These are phyloP conservation scores for Melanotaenia trifasciata DNA, from an alignment of 2,797 vertebrate species.

Conservation along the genomic window DNA sequence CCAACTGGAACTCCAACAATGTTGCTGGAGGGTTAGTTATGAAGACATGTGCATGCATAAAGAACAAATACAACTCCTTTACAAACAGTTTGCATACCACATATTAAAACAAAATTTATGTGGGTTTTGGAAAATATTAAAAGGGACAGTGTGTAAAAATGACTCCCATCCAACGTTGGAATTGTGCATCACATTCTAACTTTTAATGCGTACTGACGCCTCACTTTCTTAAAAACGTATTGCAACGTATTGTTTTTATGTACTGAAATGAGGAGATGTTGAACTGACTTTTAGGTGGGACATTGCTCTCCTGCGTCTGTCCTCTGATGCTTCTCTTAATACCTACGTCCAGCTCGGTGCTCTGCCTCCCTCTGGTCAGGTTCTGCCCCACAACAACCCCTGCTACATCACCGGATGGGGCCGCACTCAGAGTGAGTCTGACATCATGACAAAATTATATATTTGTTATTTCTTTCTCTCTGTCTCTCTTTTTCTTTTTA, in stretches of 20 bases:
- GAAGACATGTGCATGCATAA: neutral
- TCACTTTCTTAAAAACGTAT: too few species aligned
- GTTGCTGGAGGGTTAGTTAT: constrained; percentile 82
- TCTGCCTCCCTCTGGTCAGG: constrained; percentile 76
- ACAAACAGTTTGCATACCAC: neutral
- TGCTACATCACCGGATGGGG: constrained; percentile 92
- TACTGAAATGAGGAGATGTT: too few species aligned
- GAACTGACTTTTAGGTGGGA: constrained; percentile 64
- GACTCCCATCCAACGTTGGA: too few species aligned
- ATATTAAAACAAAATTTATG: neutral
- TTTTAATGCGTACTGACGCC: too few species aligned
- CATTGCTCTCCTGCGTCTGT: constrained; percentile 86
- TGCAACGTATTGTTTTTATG: neutral
- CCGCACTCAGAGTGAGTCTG: constrained; percentile 48
- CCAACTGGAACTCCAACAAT: constrained; percentile 82
- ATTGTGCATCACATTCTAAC: too few species aligned
- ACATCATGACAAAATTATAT: too few species aligned
- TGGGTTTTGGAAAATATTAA: neutral
- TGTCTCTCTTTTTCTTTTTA: neutral
- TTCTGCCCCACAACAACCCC: constrained; percentile 83
- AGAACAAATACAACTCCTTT: neutral
- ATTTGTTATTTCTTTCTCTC: neutral
- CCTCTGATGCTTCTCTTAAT: constrained; percentile 77
- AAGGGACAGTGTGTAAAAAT: too few species aligned
- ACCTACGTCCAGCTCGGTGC: constrained; percentile 80